These are phyloP conservation scores for Hyposoter didymator DNA, from an alignment of 2,888 invertebrate genomes.

Conservation along the genomic window DNA sequence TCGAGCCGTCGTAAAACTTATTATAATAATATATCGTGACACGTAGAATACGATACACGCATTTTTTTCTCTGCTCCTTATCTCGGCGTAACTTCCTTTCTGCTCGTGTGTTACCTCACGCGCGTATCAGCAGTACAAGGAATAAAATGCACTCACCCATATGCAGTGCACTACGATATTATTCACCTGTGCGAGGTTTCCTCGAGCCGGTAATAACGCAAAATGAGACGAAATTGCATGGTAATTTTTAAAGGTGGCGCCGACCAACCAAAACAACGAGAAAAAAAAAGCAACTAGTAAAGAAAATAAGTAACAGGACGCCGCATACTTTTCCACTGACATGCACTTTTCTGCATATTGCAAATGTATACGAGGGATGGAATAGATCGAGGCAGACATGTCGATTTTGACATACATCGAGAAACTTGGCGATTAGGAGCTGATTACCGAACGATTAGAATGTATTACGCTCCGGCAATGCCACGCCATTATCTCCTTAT, in stretches of 20 bases:
- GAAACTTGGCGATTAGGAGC: constrained; percentile 49
- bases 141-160: not conserved
- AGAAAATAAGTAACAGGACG: not conserved
- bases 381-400: constrained; percentile 14
- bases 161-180: constrained; percentile 42
- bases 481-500: constrained; percentile 38
- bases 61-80: constrained; percentile 35
- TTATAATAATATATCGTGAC: constrained; percentile 51
- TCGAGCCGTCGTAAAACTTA: constrained; percentile 14
- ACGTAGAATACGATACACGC: constrained; percentile 6
- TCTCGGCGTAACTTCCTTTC: constrained; percentile 53
- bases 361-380: constrained; percentile 6
- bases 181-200: constrained; percentile 33
- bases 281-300: not conserved
- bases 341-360: not conserved
- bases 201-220: constrained; percentile 55
- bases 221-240: constrained; percentile 64
- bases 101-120: constrained; percentile 10
- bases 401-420: not conserved
- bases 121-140: not conserved
- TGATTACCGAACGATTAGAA: constrained; percentile 60
- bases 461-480: constrained; percentile 39
- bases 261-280: not conserved
- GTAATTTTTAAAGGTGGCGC: constrained; percentile 56
- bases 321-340: constrained; percentile 9